Conservation (phyloP, 2,888 invertebrate genomes). For the Ceraclea dissimilis region DNA sequence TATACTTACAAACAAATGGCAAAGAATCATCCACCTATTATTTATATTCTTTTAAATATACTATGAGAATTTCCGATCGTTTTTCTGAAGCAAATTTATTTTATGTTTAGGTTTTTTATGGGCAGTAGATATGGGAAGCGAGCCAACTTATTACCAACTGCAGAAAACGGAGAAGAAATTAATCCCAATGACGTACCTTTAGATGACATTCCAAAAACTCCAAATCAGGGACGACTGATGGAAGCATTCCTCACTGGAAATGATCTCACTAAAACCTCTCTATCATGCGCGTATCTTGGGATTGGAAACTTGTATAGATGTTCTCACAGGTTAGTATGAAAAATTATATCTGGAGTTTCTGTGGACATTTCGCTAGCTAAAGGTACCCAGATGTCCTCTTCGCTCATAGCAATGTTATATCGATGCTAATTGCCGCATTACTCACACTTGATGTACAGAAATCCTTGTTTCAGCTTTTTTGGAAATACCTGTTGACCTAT, state of each 20-base stretch:
- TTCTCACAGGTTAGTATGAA: constrained; percentile 11
- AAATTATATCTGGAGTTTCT: background rate
- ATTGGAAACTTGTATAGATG: constrained; percentile 22
- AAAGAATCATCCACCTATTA: background rate
- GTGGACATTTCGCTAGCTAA: background rate
- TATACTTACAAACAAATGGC: background rate
- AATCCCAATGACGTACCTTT: constrained; percentile 8
- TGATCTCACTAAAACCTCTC: background rate
- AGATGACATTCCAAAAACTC: constrained; percentile 2
- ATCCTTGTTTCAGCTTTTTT: too few relatives aligned
- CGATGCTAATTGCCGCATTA: too few relatives aligned
- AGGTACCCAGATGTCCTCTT: background rate
- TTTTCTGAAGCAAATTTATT: too few relatives aligned
- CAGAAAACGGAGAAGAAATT: constrained; percentile 9
- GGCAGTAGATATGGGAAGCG: constrained; percentile 23
- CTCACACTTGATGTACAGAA: too few relatives aligned
- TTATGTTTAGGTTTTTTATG: constrained; percentile 19
- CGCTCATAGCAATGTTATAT: too few relatives aligned
- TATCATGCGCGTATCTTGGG: constrained; percentile 18
- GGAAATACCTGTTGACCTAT: too few relatives aligned
- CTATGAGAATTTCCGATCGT: too few relatives aligned
- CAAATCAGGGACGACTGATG: background rate
- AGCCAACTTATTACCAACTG: background rate
- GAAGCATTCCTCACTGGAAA: background rate
- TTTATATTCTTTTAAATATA: background rate